phyloP scores from a whole-genome alignment of 2,888 invertebrate species.

The Spodoptera littoralis region DNA sequence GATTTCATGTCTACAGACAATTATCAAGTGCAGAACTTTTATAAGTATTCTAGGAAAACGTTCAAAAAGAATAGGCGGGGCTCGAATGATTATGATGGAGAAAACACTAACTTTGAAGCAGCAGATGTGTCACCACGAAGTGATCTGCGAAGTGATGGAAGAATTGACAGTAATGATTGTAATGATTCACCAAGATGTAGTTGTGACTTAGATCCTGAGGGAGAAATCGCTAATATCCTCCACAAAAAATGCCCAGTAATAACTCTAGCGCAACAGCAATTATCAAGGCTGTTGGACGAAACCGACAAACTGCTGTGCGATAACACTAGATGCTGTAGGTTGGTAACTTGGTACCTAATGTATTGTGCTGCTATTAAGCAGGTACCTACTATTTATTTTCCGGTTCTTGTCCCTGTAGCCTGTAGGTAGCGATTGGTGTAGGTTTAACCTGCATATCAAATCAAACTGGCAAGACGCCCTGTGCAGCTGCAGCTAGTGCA shows the following conservation, averaged over 20 bases:
- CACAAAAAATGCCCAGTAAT: conserved; percentile 84
- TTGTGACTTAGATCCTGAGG: conserved; percentile 74
- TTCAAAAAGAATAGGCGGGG: conserved; percentile 71
- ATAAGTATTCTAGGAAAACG: conserved; percentile 78
- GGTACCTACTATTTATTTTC: too few relatives aligned
- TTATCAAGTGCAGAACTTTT: conserved; percentile 77
- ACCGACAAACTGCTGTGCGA: conserved; percentile 76
- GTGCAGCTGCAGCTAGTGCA: too few relatives aligned
- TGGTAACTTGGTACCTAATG: conserved; percentile 43
- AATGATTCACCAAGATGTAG: conserved; percentile 64
- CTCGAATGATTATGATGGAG: conserved; percentile 61
- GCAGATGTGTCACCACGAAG: conserved; percentile 66
- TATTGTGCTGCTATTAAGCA: too few relatives aligned
- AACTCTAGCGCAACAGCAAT: conserved; percentile 78
- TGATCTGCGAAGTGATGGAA: conserved; percentile 54
- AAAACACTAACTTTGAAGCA: conserved; percentile 63
- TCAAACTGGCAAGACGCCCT: too few relatives aligned
- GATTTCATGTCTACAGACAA: conserved; percentile 74
- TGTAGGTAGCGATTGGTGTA: too few relatives aligned
- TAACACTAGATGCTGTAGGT: conserved; percentile 78
- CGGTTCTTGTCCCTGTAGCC: too few relatives aligned
- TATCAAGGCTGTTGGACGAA: conserved; percentile 77
- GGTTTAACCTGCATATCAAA: too few relatives aligned
- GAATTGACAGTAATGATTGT: conserved; percentile 49
- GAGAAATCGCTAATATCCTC: conserved; percentile 77